Evolutionary conservation across 2,113 vertebrate species (phyloP).

Genomic region (Pomatorhinus ruficollis): DNA sequence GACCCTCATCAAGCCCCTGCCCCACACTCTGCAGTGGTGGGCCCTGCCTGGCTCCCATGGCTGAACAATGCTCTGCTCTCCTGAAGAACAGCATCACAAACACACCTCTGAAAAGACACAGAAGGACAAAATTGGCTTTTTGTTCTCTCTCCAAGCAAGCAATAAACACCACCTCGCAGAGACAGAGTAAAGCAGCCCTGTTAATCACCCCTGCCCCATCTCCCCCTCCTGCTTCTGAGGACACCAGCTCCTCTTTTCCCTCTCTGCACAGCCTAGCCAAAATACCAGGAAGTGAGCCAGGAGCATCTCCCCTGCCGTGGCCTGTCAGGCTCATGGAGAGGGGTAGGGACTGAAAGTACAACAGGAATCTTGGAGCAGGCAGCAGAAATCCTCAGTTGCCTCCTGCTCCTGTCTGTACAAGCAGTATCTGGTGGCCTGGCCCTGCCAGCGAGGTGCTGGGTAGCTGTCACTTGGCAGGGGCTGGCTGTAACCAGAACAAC

Average conservation of each 20-base stretch:
- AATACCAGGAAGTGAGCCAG: background rate
- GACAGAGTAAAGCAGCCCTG: background rate
- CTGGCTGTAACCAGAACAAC: conserved; percentile 19
- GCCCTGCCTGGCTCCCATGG: background rate
- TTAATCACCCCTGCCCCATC: background rate
- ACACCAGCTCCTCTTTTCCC: background rate
- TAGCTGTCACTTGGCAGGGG: background rate
- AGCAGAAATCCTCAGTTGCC: background rate
- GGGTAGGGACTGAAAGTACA: background rate
- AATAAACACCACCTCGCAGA: background rate
- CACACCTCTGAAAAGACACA: background rate
- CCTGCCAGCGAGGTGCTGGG: background rate
- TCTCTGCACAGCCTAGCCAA: background rate
- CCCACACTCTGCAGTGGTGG: fast-evolving
- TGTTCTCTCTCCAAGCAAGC: background rate
- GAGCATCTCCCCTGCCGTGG: background rate
- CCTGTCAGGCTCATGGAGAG: background rate
- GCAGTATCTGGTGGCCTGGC: background rate
- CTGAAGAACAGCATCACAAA: background rate
- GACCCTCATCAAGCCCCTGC: background rate
- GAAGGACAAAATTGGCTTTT: background rate
- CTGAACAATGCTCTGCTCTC: background rate
- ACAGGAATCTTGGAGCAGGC: background rate
- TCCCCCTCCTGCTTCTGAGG: background rate
- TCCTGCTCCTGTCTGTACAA: background rate